phyloP scores from a whole-genome alignment of 2,797 vertebrate species.

The Lepus oiostolus region DNA sequence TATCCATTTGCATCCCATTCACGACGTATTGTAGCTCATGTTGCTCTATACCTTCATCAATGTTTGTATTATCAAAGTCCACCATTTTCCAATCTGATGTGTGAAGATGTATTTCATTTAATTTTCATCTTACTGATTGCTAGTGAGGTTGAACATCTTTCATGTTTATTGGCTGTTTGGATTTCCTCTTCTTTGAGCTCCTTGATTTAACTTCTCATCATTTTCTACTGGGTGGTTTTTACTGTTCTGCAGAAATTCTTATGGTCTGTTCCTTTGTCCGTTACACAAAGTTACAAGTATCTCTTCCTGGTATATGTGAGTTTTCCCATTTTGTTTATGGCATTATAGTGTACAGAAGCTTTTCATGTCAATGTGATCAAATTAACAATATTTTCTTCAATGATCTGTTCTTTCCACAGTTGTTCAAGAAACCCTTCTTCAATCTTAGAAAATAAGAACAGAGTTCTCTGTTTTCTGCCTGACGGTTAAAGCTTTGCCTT shows the following conservation, averaged over 20 bases:
- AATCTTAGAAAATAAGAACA: not conserved
- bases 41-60: not conserved
- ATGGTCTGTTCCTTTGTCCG: not conserved
- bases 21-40: not conserved
- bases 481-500: not conserved
- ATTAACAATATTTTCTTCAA: not conserved
- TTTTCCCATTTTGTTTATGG: not conserved
- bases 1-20: not conserved
- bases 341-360: not conserved
- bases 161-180: not conserved
- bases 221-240: not conserved
- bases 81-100: not conserved
- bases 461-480: not conserved
- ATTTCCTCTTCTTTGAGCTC: not conserved
- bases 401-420: not conserved
- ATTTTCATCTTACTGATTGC: conserved; percentile 2
- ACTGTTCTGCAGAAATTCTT: not conserved
- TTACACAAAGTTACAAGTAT: not conserved
- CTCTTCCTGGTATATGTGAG: not conserved
- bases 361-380: not conserved
- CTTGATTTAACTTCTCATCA: not conserved
- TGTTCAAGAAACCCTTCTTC: conserved; percentile 49
- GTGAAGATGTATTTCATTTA: not conserved
- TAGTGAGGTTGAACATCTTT: not conserved
- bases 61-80: not conserved